Base-by-base conservation (phyloP, 92 coral and sea anemone genomes). In the Paramuricea clavata region DNA sequence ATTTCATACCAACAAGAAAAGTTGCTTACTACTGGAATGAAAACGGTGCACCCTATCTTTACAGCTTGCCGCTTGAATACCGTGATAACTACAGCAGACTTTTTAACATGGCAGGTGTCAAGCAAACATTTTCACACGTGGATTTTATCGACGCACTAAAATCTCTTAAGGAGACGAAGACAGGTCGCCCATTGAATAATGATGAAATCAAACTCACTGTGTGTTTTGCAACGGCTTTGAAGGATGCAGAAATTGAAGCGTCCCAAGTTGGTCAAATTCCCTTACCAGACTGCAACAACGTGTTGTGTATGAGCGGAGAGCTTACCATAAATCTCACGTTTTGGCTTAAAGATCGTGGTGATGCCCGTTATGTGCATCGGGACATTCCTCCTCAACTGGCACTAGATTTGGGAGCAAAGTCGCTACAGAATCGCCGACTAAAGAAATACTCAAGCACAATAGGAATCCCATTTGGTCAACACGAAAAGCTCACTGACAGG, bases 391-490 rank as follows among this genome's bases (percentile, higher is more conserved):
- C 87, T 52, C 88, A 83, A 67, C 93, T 94, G 41, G 98, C 98
- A 6, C 93, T 91, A 69, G 91, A 77, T 41, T 88, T 96, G 56
- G 99, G 99, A 76, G 99, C 95, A 43, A 90, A 88, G 43, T 91
- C 92, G 10, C 82, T 97, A 21, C 92, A 93, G 39, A 89, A 87
- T 31, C 90, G 85, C 59, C 91, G 88, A 65, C 76, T 94, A 36
- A 87, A 81, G 89, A 93, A 89, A 77, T 94, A 94, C 77, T 94
- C 98, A 17, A 91, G 92, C 39, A 71, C 85, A 62, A 69, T 94
- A 49, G 98, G 98, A 64, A 91, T 76, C 31, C 93, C 97, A 39
- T 97, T 97, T 90, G 98, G 98, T 21, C 99, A 97, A 78, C 92
- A 91, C 47, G 99, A 97, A 60, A 92, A 89, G 50, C 81, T 97